These are phyloP conservation scores for Macrotus californicus DNA, from an alignment of 2,113 vertebrate species.

Conservation along the genomic window DNA sequence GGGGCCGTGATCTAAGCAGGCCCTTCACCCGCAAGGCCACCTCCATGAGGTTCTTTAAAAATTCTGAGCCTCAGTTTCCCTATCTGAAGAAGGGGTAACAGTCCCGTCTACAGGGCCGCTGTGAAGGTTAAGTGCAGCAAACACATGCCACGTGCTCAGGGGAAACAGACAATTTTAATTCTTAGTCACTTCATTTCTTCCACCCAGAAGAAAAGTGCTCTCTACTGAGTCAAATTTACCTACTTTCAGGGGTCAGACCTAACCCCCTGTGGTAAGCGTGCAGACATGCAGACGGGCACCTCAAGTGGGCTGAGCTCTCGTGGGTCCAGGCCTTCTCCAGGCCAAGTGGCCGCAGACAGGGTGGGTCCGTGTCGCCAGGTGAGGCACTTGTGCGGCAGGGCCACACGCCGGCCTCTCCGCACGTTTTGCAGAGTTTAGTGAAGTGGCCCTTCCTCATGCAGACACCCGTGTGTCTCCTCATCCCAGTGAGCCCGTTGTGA, in stretches of 20 bases:
- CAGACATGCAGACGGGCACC: not conserved
- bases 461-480: accelerated
- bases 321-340: not conserved
- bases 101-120: accelerated
- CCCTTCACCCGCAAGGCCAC: accelerated
- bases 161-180: accelerated
- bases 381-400: not conserved
- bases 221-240: too few relatives aligned
- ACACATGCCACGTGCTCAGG: accelerated
- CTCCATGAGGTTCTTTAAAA: accelerated
- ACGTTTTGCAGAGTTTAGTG: not conserved
- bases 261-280: too few relatives aligned
- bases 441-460: too few relatives aligned
- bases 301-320: accelerated
- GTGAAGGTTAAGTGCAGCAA: not conserved
- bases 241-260: not conserved
- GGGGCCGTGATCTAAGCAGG: not conserved
- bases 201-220: not conserved
- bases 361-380: not conserved
- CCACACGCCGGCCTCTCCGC: not conserved
- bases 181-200: not conserved
- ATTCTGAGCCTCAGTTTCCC: not conserved
- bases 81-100: accelerated
- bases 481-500: accelerated
- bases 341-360: accelerated